Evolutionary conservation across 2,888 invertebrate genomes (phyloP).

Genomic region (Torymus texanus): DNA sequence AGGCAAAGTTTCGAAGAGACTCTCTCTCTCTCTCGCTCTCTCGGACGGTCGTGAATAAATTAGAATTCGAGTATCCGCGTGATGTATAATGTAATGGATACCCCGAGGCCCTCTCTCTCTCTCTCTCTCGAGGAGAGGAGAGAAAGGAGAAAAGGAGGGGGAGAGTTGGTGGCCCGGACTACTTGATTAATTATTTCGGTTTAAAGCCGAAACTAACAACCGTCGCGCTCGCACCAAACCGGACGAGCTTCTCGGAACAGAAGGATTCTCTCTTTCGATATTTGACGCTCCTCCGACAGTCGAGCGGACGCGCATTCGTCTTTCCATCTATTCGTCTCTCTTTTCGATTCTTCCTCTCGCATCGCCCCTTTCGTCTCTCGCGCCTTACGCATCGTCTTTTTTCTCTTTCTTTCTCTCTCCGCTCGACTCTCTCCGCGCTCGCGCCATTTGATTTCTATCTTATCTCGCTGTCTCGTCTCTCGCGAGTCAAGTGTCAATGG

Average conservation of each 20-base stretch:
- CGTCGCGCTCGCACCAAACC: constrained; percentile 60
- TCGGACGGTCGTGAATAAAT: constrained; percentile 70
- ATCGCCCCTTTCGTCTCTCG: too few species aligned
- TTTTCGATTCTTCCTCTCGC: constrained; percentile 23
- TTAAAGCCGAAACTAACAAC: constrained; percentile 69
- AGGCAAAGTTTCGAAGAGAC: constrained; percentile 61
- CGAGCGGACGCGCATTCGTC: constrained; percentile 44
- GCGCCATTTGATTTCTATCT: constrained; percentile 53
- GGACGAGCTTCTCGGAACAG: constrained; percentile 67
- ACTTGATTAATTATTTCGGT: constrained; percentile 74
- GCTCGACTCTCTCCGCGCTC: constrained; percentile 12
- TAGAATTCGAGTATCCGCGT: constrained; percentile 72
- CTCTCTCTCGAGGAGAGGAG: not conserved
- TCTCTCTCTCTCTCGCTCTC: constrained; percentile 51
- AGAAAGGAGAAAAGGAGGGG: constrained; percentile 38
- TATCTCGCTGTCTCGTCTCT: constrained; percentile 34
- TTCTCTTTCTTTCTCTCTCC: constrained; percentile 1
- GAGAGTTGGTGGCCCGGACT: constrained; percentile 61
- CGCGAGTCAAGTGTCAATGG: constrained; percentile 51
- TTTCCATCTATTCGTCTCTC: constrained; percentile 40
- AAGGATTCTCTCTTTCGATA: constrained; percentile 64
- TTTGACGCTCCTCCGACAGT: constrained; percentile 62
- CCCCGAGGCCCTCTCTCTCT: constrained; percentile 56
- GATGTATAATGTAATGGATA: constrained; percentile 74
- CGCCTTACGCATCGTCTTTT: not conserved